Evolutionary conservation across 2,113 vertebrate genomes (phyloP).

Genomic region (Siphamia tubifer): DNA sequence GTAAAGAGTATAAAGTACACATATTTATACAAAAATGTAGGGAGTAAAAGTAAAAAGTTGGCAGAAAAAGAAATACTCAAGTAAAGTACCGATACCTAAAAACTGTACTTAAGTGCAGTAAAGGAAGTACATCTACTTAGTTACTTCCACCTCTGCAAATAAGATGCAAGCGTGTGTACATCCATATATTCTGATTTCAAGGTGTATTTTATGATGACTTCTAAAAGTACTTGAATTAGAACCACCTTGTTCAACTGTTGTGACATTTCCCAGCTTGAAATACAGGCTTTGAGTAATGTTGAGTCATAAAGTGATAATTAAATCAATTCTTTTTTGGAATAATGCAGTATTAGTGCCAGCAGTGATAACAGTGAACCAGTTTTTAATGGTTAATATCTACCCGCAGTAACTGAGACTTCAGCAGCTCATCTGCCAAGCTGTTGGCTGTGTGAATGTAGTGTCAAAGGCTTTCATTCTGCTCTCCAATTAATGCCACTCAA

Average conservation of each 20-base stretch:
- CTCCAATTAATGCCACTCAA: conserved; percentile 66
- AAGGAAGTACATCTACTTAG: too few relatives aligned
- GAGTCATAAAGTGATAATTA: conserved; percentile 14
- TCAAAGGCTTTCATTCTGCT: conserved; percentile 44
- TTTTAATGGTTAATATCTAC: conserved; percentile 29
- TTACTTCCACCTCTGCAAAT: too few relatives aligned
- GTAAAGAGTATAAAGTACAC: too few relatives aligned
- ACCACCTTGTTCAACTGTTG: neutral
- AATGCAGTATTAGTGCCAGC: conserved; percentile 3
- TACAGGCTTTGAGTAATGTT: neutral
- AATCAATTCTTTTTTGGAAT: neutral
- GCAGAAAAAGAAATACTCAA: too few relatives aligned
- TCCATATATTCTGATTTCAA: too few relatives aligned
- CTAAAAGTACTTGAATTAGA: neutral
- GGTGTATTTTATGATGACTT: too few relatives aligned
- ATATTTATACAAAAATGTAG: too few relatives aligned
- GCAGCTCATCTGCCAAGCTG: conserved; percentile 33
- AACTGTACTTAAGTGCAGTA: too few relatives aligned
- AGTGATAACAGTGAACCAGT: conserved; percentile 6
- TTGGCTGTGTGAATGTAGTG: conserved; percentile 19
- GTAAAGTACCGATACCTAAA: too few relatives aligned
- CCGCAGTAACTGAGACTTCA: conserved; percentile 25
- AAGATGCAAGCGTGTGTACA: too few relatives aligned
- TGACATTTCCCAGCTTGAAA: neutral
- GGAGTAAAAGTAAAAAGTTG: too few relatives aligned